Base-by-base conservation (phyloP, 2,888 invertebrate genomes). In the Sicus ferrugineus region DNA sequence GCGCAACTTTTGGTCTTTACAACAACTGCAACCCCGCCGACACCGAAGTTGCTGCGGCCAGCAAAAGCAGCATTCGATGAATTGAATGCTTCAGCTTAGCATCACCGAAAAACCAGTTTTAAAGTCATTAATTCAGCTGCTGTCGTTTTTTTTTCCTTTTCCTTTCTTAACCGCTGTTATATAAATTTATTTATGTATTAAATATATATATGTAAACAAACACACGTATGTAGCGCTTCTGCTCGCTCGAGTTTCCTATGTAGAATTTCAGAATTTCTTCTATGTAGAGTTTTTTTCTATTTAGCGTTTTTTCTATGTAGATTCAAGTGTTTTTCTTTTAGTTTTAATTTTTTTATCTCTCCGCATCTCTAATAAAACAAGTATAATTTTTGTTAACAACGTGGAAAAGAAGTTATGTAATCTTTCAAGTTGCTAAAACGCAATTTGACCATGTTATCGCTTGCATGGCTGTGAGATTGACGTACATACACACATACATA, bases 301-400 rank as follows among this genome's bases (percentile, higher is more conserved):
- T n/a, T n/a, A n/a, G n/a, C n/a, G n/a, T n/a, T 62, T 34, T 68
- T 62, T 67, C n/a, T 61, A 34, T 56, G 68, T 67, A 52, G 52
- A 21, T 66, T 26, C 95, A 95, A 84, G 95, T 93, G 87, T 95
- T 93, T 21, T 2, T 26, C 4, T n/a, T n/a, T n/a, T n/a, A n/a
- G n/a, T n/a, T n/a, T n/a, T n/a, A n/a, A n/a, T n/a, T n/a, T n/a
- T n/a, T n/a, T n/a, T n/a, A n/a, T n/a, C n/a, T n/a, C n/a, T n/a
- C n/a, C n/a, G n/a, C n/a, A n/a, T n/a, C n/a, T n/a, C n/a, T n/a
- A n/a, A n/a, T n/a, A n/a, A n/a, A n/a, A n/a, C n/a, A n/a, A n/a
- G n/a, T n/a, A n/a, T n/a, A n/a, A n/a, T n/a, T n/a, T n/a, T n/a
- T n/a, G n/a, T n/a, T n/a, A n/a, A n/a, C n/a, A n/a, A n/a, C n/a